phyloP scores from a whole-genome alignment of 1,140 invertebrate genomes.

The Zaprionus capensis region DNA sequence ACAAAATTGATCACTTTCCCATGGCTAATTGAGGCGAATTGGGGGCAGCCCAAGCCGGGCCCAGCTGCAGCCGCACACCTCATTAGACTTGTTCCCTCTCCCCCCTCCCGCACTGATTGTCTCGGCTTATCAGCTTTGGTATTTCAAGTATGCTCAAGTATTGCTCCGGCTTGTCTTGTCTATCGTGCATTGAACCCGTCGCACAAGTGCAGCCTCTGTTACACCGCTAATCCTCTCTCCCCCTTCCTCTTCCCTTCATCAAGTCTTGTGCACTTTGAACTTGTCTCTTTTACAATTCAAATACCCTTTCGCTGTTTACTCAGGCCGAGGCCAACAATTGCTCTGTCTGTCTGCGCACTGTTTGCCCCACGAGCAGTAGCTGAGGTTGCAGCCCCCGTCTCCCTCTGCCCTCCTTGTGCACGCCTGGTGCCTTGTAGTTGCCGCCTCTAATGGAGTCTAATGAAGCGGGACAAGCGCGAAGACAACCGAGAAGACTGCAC shows the following conservation, averaged over 20 bases:
- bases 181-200: slow-evolving; percentile 71
- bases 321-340: slow-evolving; percentile 20
- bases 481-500: not conserved
- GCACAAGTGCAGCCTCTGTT: slow-evolving; percentile 61
- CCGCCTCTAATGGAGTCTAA: slow-evolving; percentile 74
- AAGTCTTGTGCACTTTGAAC: slow-evolving; percentile 61
- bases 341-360: slow-evolving; percentile 13
- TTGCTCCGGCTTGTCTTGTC: slow-evolving; percentile 8
- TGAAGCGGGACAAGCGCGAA: slow-evolving; percentile 50
- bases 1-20: slow-evolving; percentile 36
- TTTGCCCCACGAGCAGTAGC: not conserved
- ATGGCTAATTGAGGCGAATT: slow-evolving; percentile 14
- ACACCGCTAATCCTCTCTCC: not conserved
- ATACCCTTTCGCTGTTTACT: slow-evolving; percentile 65
- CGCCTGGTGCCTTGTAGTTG: slow-evolving; percentile 58
- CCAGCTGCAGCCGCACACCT: slow-evolving; percentile 15
- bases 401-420: slow-evolving; percentile 1
- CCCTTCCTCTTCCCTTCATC: not conserved
- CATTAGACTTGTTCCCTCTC: slow-evolving; percentile 22
- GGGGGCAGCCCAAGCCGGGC: slow-evolving; percentile 36
- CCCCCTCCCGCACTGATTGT: slow-evolving; percentile 15
- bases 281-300: slow-evolving; percentile 36
- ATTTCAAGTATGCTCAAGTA: slow-evolving; percentile 38
- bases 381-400: not conserved
- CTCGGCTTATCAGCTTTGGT: slow-evolving; percentile 40